Evolutionary conservation across 2,888 invertebrate genomes (phyloP), one percentile per base, ranked within the genome.

Genomic region (Salticus scenicus): DNA sequence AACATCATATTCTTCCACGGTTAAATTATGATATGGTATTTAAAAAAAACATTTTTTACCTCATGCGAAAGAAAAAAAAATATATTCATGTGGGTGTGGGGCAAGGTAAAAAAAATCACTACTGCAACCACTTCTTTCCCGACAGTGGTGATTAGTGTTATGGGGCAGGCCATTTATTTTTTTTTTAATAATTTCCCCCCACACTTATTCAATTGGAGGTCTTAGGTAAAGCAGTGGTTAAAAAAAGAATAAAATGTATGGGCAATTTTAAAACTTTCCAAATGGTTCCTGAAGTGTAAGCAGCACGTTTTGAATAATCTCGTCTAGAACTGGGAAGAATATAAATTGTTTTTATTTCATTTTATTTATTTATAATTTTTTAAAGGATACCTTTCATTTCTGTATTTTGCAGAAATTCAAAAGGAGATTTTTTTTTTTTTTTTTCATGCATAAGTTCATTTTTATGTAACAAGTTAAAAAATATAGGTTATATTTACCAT

Each of bases 1-100:
- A 84, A 84, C 83, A 77, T 84, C 83, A 77, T 84, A 78, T 77
- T 84, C 77, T 67, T 67, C 72, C 67, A 67, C 77, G 77, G 72
- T 51, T 67, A 77, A 84, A 84, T 84, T 78, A 84, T 73, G 83
- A 72, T 77, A 83, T 66, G 71, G 51, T 51, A 33, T n/a, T 41
- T 31, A 82, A n/a, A 66, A 81, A 80, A 81, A 74, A 72, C 14
- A 20, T 42, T 57, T 79, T 73, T 74, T 74, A 20, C 17, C 10
- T 17, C 42, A 14, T 1, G n/a, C 17, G 57, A 4, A 24, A 1
- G 24, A 57, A 57, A 24, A 57, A 57, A 57, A 83, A 84, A 83
- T 77, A 83, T 28, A 42, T 71, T 77, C 83, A 37, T 84, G 77
- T 84, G 83, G 83, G 83, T 84, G 77, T 57, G 69, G 77, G 57